phyloP scores from a whole-genome alignment of 53 echinoderm and acorn worm species.

The Astropecten irregularis region DNA sequence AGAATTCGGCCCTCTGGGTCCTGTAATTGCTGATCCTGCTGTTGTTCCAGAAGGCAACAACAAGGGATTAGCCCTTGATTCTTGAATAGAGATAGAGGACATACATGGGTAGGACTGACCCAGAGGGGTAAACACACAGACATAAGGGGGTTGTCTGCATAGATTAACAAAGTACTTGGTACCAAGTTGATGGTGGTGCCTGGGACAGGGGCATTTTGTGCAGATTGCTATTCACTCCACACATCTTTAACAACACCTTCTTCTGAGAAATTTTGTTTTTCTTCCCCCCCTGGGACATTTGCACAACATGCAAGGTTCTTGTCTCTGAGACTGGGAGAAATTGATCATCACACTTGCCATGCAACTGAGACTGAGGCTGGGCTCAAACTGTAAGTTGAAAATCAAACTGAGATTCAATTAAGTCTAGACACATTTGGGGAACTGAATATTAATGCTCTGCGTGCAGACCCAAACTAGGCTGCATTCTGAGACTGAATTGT shows the following conservation, averaged over 20 bases:
- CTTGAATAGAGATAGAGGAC: constrained; percentile 10
- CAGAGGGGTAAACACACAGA: constrained; percentile 30
- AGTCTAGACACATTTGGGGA: no score
- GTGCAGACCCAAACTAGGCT: no score
- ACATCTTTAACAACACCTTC: no score
- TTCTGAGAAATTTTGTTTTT: no score
- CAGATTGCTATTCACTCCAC: no score
- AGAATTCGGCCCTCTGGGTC: constrained; percentile 2
- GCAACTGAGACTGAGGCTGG: no score
- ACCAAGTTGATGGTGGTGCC: neutral
- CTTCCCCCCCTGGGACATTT: neutral
- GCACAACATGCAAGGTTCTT: neutral
- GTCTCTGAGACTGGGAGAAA: neutral
- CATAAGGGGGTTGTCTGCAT: constrained; percentile 9
- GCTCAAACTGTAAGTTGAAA: no score
- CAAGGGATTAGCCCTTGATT: constrained; percentile 36
- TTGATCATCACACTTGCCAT: no score
- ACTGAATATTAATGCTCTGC: no score
- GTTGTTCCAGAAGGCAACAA: constrained; percentile 49
- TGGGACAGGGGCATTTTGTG: constrained; percentile 7
- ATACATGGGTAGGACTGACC: constrained; percentile 11
- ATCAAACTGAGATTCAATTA: no score
- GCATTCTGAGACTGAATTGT: no score
- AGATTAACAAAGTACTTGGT: neutral
- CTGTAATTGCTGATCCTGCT: constrained; percentile 46